Base-by-base conservation (phyloP, 2,888 invertebrate genomes). In the Ophion ventricosus region DNA sequence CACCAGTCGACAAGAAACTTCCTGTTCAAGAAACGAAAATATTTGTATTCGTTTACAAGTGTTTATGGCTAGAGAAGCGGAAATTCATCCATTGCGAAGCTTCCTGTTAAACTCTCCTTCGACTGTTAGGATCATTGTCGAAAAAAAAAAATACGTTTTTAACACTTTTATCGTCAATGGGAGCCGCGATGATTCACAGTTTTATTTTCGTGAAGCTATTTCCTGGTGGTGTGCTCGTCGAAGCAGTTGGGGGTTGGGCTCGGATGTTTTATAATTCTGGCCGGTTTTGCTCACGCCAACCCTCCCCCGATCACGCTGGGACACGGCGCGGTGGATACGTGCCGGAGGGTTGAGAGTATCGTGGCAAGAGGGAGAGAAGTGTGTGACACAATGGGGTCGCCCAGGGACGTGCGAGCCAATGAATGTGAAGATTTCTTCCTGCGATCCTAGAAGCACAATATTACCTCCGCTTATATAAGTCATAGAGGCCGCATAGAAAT, bases 361-460 rank as follows among this genome's bases (percentile, higher is more conserved):
- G 17, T 26, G 59, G 49, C 20, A 66, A 56, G 29, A 56, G 40
- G 23, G 43, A 85, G 78, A 66, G 64, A 78, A 70, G 56, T 70
- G 70, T 54, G 74, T 79, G 81, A 56, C 78, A 75, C 78, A 84
- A 82, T 75, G 72, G 84, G 82, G 75, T 82, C 75, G 57, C 56
- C 40, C 43, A 35, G 64, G 72, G 75, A 54, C 54, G 76, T 66
- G 79, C 43, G 61, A 64, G 78, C 85, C 84, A 84, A 84, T 84
- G 84, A 78, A 82, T 63, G 82, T 14, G 25, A 69, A 74, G 83
- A 72, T 76, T 76, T 75, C 54, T 75, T 72, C 75, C 70, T 78
- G 40, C 49, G 75, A 70, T 57, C 75, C 72, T 73, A 54, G 75
- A 76, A 85, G 76, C 79, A 79, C 79, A 75, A 81, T 85, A 85